phyloP scores from a whole-genome alignment of 2,113 vertebrate species.

The Perccottus glenii region DNA sequence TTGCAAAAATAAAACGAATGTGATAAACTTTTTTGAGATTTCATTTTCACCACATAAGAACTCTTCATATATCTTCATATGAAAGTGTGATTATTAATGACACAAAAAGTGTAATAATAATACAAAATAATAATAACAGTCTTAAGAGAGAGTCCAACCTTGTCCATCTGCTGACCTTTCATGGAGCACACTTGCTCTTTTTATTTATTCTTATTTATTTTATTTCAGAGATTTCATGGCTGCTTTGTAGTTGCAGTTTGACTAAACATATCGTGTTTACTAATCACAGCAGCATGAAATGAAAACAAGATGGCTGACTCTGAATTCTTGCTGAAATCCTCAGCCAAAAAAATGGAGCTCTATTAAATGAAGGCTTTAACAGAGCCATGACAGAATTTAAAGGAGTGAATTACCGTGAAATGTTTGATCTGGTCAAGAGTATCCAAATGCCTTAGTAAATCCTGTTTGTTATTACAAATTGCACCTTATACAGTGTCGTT shows the following conservation, averaged over 20 bases:
- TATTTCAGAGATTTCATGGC: constrained; percentile 5
- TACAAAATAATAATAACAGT: too few species aligned
- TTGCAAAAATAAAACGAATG: constrained; percentile 1
- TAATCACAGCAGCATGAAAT: constrained; percentile 25
- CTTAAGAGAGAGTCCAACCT: too few species aligned
- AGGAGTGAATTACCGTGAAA: not conserved
- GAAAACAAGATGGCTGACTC: constrained; percentile 26
- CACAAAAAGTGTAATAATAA: too few species aligned
- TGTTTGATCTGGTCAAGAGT: not conserved
- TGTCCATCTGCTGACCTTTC: too few species aligned
- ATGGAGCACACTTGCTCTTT: too few species aligned
- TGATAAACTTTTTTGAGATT: constrained; percentile 20
- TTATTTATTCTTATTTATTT: too few species aligned
- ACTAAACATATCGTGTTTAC: constrained; percentile 21
- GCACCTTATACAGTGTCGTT: not conserved
- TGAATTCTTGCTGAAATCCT: constrained; percentile 18
- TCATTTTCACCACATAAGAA: constrained; percentile 2
- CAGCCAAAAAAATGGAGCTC: not conserved
- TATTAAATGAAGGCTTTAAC: not conserved
- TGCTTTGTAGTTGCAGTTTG: not conserved
- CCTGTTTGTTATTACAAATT: not conserved
- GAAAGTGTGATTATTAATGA: too few species aligned
- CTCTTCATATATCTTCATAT: too few species aligned
- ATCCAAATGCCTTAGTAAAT: not conserved
- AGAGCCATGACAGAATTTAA: constrained; percentile 1